A percentile compares a stretch with the other conserved stretches of the same genome.
Conservation (phyloP, 1,140 invertebrate genomes). For the Yoshiicerus persimilis region DNA sequence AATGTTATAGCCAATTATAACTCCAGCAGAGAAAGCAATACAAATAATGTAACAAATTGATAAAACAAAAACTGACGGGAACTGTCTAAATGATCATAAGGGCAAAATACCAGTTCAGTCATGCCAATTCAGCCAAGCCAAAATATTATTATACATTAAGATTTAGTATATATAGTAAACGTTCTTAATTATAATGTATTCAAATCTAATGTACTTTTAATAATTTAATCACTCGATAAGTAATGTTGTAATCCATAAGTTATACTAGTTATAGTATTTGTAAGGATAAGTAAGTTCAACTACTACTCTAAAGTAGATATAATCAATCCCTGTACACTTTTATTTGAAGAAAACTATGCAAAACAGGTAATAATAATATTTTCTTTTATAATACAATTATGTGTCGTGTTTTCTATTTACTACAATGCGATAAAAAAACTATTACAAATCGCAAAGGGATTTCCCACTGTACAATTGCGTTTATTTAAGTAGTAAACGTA, state of each 20-base stretch:
- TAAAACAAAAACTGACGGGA: neutral
- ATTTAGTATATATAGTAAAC: neutral
- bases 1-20: neutral
- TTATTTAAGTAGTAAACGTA: neutral
- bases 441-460: neutral
- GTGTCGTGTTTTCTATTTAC: neutral
- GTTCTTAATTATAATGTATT: neutral
- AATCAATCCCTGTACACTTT: neutral
- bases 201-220: neutral
- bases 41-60: neutral
- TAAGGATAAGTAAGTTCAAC: neutral
- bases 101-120: neutral
- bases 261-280: neutral
- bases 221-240: neutral
- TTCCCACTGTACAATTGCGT: neutral
- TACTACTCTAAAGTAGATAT: neutral
- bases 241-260: neutral
- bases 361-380: neutral
- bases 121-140: constrained; percentile 21
- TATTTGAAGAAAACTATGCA: neutral
- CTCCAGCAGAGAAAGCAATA: neutral
- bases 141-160: constrained; percentile 4
- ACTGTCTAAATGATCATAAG: neutral
- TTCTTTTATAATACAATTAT: neutral
- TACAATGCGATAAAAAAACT: neutral